Conservation (phyloP, 2,113 vertebrate species). For the Grallaria varia region DNA sequence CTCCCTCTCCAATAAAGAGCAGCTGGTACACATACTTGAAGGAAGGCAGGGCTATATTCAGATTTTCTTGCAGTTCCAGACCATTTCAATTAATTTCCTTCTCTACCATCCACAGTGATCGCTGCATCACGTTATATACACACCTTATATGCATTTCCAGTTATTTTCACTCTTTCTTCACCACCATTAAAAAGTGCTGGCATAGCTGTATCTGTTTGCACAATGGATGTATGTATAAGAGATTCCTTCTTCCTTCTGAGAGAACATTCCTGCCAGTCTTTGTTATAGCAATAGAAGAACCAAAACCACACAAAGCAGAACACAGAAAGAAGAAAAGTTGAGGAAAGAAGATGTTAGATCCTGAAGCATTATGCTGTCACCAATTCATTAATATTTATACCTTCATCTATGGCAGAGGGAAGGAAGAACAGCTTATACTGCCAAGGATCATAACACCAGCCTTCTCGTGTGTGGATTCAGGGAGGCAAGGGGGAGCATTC, state of each 20-base stretch:
- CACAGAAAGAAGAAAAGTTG: background rate
- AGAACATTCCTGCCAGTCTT: background rate
- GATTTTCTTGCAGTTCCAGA: background rate
- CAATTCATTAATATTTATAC: background rate
- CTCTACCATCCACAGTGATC: background rate
- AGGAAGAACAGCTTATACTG: background rate
- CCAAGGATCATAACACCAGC: background rate
- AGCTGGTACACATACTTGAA: background rate
- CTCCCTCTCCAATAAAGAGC: background rate
- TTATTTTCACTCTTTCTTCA: background rate
- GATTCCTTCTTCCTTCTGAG: background rate
- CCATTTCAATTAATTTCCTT: background rate
- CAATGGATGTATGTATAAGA: background rate
- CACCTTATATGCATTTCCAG: background rate
- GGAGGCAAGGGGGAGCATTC: constrained; percentile 2
- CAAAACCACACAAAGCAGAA: background rate
- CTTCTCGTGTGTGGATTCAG: background rate
- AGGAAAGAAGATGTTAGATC: background rate
- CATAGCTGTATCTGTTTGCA: background rate
- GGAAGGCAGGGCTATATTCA: background rate
- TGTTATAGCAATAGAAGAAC: background rate
- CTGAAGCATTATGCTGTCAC: background rate
- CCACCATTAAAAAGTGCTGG: background rate
- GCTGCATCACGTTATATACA: background rate
- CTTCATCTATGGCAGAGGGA: background rate